Conservation (phyloP, 92 coral and sea anemone species). For the Bergia puertoricense region DNA sequence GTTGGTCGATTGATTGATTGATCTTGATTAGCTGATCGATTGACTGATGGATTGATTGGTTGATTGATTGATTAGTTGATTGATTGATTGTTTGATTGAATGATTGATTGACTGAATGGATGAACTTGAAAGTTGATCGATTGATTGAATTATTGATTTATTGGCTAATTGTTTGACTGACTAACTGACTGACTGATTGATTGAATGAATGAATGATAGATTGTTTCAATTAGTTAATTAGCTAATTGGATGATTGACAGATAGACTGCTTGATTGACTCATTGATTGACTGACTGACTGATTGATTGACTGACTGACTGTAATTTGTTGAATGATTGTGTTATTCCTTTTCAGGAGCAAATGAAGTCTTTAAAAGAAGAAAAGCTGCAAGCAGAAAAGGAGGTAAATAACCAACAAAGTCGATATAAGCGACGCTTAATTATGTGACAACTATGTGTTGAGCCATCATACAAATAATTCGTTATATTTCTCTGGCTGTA, state of each 20-base stretch:
- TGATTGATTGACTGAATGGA: no score
- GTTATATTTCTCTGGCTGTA: no score
- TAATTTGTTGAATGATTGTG: not conserved
- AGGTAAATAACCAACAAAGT: not conserved
- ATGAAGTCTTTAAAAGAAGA: conserved; percentile 7
- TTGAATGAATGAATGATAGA: not conserved
- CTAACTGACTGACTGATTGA: not conserved
- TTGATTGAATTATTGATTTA: no score
- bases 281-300: no score
- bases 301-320: not conserved
- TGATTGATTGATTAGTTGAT: no score
- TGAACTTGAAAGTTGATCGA: not conserved
- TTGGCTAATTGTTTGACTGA: not conserved
- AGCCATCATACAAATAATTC: no score
- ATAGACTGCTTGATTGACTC: not conserved
- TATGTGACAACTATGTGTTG: not conserved
- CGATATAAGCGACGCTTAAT: not conserved
- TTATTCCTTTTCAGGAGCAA: not conserved
- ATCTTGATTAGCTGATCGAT: no score
- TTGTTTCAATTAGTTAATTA: not conserved
- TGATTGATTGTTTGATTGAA: no score
- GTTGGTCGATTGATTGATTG: no score
- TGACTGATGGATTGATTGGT: no score
- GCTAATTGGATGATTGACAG: not conserved
- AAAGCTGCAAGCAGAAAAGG: conserved; percentile 23